Evolutionary conservation across 2,888 invertebrate genomes (phyloP).

Genomic region (Pseudococcus jackbeardsleyi): DNA sequence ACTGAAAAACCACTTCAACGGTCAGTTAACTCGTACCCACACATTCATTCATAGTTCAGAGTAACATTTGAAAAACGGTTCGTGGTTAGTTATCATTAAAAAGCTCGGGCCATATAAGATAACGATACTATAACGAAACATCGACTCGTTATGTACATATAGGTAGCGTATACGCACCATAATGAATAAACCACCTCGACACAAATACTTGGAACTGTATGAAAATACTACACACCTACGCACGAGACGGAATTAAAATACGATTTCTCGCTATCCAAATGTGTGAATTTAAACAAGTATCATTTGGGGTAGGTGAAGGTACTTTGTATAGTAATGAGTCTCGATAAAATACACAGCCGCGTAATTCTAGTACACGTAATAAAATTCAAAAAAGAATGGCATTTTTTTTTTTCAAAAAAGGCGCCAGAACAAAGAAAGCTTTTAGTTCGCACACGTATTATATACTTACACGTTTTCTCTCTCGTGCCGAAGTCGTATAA

Average conservation of each 20-base stretch:
- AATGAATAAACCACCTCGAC: not conserved
- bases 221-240: constrained; percentile 6
- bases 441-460: not conserved
- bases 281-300: constrained; percentile 25
- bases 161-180: not conserved
- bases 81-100: constrained; percentile 42
- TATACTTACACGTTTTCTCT: constrained; percentile 33
- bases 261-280: not conserved
- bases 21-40: not conserved
- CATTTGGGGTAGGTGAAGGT: not conserved
- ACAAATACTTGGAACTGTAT: not conserved
- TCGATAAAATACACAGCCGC: constrained; percentile 21
- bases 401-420: not conserved
- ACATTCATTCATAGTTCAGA: not conserved
- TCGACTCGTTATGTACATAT: not conserved
- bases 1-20: not conserved
- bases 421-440: constrained; percentile 28
- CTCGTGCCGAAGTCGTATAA: constrained; percentile 31
- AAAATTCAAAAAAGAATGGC: constrained; percentile 22
- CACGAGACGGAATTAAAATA: not conserved
- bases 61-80: not conserved
- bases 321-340: not conserved
- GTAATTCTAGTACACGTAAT: not conserved
- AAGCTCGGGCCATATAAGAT: constrained; percentile 4
- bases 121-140: constrained; percentile 12